Base-by-base conservation (phyloP, 2,888 invertebrate species). In the Megaustenia siamemsis region DNA sequence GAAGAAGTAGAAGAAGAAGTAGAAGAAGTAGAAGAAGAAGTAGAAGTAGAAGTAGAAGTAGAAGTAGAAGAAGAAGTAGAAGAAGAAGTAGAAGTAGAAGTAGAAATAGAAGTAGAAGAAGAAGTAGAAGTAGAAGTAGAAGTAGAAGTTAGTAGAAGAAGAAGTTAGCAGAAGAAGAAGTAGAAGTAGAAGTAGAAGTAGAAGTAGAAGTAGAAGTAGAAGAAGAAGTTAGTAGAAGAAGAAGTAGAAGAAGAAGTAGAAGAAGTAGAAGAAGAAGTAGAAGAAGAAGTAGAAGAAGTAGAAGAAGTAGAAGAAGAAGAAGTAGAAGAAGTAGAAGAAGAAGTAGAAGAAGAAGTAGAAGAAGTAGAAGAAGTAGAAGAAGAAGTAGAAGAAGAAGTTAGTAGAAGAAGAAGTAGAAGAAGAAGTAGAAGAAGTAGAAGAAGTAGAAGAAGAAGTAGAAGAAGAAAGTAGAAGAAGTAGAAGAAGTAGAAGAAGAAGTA, bases 1-100 rank as follows among this genome's bases (percentile, higher is more conserved):
- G 35, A 43, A 76, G 35, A 43, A 76, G 35, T 45, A 76, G 35
- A 43, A 76, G 35, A 43, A 76, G 35, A 45, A 76, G 35, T 45
- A 76, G 35, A 45, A 76, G 35, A 43, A 76, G 35, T 76, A 76
- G 35, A 43, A 76, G 35, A 43, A 76, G 35, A 43, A 66, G 66
- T 15, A 66, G 66, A 28, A 66, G 66, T 66, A 66, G 66, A 28
- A 66, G 66, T 66, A 66, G 66, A 28, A 66, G 66, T 66, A 66
- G 66, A 28, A 66, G 66, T 15, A 66, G 66, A 28, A 66, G 66
- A 28, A 66, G 66, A 28, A 66, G 66, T 15, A 66, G 66, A 15
- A 66, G 66, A 28, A 66, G 66, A 15, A 66, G 66, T 15, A 66
- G 66, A 15, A 66, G 66, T 15, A 66, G 66, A 28, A 66, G 66